Evolutionary conservation across 2,797 vertebrate species (phyloP).

Genomic region (Myoxocephalus aenaeus): DNA sequence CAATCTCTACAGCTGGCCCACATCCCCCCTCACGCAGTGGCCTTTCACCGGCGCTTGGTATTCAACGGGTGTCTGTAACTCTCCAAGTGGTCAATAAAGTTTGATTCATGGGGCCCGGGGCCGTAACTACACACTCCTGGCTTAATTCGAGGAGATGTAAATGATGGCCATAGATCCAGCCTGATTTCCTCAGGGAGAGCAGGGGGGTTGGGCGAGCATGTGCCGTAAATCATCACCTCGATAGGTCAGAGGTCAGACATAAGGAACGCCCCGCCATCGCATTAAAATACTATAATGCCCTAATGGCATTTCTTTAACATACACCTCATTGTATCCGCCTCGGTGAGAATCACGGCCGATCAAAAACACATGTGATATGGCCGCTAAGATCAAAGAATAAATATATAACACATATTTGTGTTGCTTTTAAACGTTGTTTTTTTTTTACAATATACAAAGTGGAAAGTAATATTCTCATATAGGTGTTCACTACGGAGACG

Average conservation of each 20-base stretch:
- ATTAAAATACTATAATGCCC: constrained; percentile 73
- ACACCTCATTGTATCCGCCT: constrained; percentile 34
- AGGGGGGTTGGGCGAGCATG: constrained; percentile 21
- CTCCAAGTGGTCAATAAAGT: constrained; percentile 81
- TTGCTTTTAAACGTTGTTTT: neutral
- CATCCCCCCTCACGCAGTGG: constrained; percentile 37
- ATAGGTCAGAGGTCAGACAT: constrained; percentile 73
- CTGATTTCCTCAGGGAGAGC: constrained; percentile 81
- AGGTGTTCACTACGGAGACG: neutral
- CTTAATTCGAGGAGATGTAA: constrained; percentile 81
- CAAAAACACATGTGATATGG: constrained; percentile 15
- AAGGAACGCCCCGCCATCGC: constrained; percentile 52
- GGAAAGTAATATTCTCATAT: neutral
- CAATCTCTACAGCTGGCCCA: constrained; percentile 51
- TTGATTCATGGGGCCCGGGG: constrained; percentile 72
- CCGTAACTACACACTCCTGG: constrained; percentile 63
- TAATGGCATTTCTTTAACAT: constrained; percentile 54
- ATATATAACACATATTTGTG: neutral
- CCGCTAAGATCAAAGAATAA: neutral
- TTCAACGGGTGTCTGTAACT: constrained; percentile 76
- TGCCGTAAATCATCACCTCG: constrained; percentile 65
- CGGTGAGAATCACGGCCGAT: constrained; percentile 6
- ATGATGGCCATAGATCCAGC: constrained; percentile 71
- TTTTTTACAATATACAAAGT: neutral
- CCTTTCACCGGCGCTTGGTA: constrained; percentile 73